phyloP scores from a whole-genome alignment of 2,113 vertebrate genomes.

The Microtus ochrogaster region DNA sequence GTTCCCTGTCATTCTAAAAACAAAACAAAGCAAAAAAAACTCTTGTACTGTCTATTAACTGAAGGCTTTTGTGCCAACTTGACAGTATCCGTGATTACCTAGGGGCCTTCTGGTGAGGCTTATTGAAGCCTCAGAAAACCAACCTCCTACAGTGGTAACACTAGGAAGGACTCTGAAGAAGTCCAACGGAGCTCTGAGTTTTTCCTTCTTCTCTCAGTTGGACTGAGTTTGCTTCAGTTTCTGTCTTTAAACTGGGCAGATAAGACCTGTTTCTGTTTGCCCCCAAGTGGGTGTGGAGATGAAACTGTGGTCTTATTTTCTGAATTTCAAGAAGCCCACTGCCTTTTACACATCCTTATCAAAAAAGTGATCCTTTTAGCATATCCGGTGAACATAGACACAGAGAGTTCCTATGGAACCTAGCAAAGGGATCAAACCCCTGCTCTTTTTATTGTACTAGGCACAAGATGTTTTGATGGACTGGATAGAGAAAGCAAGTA shows the following conservation, averaged over 20 bases:
- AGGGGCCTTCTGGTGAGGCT: neutral
- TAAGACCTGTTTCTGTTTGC: neutral
- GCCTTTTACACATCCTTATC: constrained; percentile 15
- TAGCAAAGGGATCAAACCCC: neutral
- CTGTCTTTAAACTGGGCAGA: neutral
- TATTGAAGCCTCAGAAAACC: neutral
- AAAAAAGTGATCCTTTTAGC: neutral
- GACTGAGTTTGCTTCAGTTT: neutral
- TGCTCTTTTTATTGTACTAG: neutral
- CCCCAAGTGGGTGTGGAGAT: neutral
- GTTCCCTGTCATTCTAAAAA: neutral
- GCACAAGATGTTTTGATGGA: neutral
- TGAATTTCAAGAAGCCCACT: neutral
- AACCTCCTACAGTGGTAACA: neutral
- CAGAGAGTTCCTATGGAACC: neutral
- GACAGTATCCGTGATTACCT: constrained; percentile 62
- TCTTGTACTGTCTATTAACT: constrained; percentile 1
- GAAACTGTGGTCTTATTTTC: neutral
- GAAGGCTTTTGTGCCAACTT: constrained; percentile 35
- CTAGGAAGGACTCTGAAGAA: neutral
- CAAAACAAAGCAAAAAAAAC: neutral
- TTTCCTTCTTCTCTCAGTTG: neutral
- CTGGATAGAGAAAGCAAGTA: neutral
- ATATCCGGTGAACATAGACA: neutral
- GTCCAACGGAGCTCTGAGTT: neutral